Evolutionary conservation across 2,113 vertebrate genomes (phyloP), one percentile per base, ranked within the genome.

Genomic region (Anarrhichthys ocellatus): DNA sequence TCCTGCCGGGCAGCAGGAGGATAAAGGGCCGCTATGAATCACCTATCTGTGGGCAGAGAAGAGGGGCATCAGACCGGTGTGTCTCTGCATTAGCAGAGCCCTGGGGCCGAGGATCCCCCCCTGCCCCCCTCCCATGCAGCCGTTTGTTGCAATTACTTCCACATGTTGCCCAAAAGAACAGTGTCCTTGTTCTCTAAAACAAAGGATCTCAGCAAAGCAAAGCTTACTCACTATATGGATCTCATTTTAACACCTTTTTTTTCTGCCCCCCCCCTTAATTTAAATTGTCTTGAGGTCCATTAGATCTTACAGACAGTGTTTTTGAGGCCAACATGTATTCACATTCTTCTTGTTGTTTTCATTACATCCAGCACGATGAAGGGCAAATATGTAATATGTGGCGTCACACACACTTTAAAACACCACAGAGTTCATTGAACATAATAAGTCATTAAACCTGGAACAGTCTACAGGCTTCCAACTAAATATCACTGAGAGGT

Each of bases 121-220:
- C 6, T 61, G 15, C 1, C 32, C 9, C 48, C 59, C 48, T 27
- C 79, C 91, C 87, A 8, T 48, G 62, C 80, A 90, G 92, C 93
- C 92, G 73, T 89, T 87, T 91, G 76, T 83, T 67, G 87, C 96
- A 97, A 99, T 98, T 96, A 95, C 96, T 98, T 98, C 97, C 98
- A 99, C 96, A 98, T 99, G 98, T 97, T 95, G 87, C 93, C 92
- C 93, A 91, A 94, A 92, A 95, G 96, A 98, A 96, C 96, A 95
- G 96, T 89, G 86, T 89, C 92, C 94, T 96, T 96, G 96, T 96
- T 96, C 94, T 95, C 93, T 94, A 96, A 54, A 92, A 95, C 94
- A 95, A 97, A 97, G 76, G 76, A 77, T 76, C 79, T 82, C 82
- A 85, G 78, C 89, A 76, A 78, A 59, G 11, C 24, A 46, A 15